Percentiles rank a stretch among this genome's conserved stretches.
Evolutionary conservation across 2,113 vertebrate species (phyloP).

Genomic region (Notiomystis cincta): DNA sequence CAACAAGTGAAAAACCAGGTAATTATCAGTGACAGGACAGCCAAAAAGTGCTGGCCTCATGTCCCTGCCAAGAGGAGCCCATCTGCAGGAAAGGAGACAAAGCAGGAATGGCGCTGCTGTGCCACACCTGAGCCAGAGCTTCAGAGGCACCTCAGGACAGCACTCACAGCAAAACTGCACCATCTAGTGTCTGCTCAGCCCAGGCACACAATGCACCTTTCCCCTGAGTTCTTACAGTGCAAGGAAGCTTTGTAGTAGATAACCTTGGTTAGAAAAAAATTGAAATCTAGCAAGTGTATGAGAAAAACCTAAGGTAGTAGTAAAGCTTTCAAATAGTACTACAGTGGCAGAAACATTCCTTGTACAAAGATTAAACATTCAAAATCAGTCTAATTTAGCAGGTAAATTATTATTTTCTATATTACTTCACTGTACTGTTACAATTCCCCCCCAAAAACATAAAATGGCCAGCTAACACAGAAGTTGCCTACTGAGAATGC

Average conservation of each 20-base stretch:
- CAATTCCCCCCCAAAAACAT: neutral
- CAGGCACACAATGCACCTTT: fast-evolving
- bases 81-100: neutral
- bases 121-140: neutral
- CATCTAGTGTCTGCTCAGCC: slow-evolving; percentile 41
- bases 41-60: neutral
- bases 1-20: neutral
- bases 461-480: neutral
- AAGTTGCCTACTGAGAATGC: neutral
- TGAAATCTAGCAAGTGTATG: fast-evolving
- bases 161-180: slow-evolving; percentile 19
- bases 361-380: neutral
- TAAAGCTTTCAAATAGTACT: neutral
- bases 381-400: neutral
- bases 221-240: fast-evolving
- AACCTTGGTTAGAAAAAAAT: fast-evolving
- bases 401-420: neutral
- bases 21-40: neutral
- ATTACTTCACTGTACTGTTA: neutral
- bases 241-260: fast-evolving
- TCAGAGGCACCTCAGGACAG: neutral
- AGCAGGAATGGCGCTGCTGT: neutral
- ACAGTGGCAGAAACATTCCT: neutral
- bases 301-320: neutral
- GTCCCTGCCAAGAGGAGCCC: no score